phyloP scores from a whole-genome alignment of 2,113 vertebrate genomes.

The Aix galericulata region DNA sequence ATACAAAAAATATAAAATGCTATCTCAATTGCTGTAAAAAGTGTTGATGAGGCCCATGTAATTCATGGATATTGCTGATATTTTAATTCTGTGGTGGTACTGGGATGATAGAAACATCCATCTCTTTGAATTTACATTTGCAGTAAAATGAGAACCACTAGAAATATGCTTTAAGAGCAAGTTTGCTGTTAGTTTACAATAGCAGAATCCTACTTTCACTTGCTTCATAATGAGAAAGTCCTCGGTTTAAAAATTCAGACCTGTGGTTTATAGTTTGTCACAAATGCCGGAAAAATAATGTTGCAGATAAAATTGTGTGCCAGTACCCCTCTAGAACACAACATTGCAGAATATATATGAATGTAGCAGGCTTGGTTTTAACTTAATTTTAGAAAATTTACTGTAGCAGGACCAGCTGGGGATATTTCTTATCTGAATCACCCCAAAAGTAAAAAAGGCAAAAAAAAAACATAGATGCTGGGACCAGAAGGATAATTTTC shows the following conservation, averaged over 20 bases:
- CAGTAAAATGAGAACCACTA: conserved; percentile 3
- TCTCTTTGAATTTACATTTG: conserved; percentile 34
- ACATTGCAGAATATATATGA: neutral
- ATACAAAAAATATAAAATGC: conserved; percentile 24
- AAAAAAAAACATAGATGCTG: neutral
- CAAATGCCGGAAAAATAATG: conserved; percentile 4
- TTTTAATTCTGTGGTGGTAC: conserved; percentile 36
- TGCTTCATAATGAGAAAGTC: conserved; percentile 3
- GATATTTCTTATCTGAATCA: neutral
- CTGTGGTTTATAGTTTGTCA: neutral
- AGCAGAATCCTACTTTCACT: neutral
- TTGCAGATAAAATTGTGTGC: neutral
- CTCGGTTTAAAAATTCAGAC: neutral
- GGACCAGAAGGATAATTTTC: neutral
- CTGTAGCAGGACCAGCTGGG: neutral
- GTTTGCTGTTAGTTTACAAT: neutral
- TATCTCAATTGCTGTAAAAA: neutral
- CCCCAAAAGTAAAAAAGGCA: neutral
- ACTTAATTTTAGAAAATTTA: neutral
- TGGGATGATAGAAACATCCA: neutral
- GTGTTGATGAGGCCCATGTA: conserved; percentile 6
- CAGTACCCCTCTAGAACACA: neutral
- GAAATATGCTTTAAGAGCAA: conserved; percentile 30
- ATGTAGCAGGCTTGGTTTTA: neutral
- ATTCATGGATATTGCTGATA: conserved; percentile 45